phyloP scores from a whole-genome alignment of 2,888 invertebrate species.

The Ptycholaimellus sp. region DNA sequence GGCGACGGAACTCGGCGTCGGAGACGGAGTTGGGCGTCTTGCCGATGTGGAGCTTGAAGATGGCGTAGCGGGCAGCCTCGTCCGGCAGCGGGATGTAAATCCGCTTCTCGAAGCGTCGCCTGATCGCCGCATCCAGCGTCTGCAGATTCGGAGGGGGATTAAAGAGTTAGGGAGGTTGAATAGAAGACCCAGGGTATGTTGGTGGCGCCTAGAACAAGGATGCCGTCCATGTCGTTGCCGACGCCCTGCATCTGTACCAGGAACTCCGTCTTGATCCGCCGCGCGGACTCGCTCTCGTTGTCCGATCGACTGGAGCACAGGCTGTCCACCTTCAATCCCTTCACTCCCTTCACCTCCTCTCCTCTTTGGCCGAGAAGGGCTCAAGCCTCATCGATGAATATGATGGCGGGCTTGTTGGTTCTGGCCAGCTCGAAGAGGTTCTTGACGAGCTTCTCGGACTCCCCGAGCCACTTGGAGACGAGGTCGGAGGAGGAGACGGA shows the following conservation, averaged over 20 bases:
- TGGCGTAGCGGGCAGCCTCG: conserved; percentile 60
- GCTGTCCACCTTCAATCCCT: conserved; percentile 53
- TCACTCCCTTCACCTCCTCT: not conserved
- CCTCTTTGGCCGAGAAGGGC: not conserved
- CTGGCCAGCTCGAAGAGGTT: conserved; percentile 84
- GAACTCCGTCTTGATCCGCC: conserved; percentile 95
- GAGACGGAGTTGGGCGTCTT: conserved; percentile 50
- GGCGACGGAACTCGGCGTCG: conserved; percentile 66
- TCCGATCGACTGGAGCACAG: conserved; percentile 87
- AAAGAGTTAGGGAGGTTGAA: not conserved
- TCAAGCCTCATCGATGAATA: conserved; percentile 55
- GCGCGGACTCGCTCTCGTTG: conserved; percentile 89
- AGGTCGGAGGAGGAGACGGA: conserved; percentile 92
- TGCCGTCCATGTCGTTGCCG: conserved; percentile 70
- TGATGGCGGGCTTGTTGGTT: conserved; percentile 82
- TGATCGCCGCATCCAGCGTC: conserved; percentile 76
- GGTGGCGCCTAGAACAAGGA: conserved; percentile 81
- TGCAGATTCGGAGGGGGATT: too few species aligned
- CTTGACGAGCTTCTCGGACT: conserved; percentile 69
- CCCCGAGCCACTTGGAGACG: conserved; percentile 97
- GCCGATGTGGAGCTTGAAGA: conserved; percentile 91
- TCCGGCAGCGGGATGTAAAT: conserved; percentile 95
- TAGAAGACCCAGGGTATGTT: conserved; percentile 72
- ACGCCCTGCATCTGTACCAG: conserved; percentile 98
- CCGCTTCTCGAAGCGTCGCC: conserved; percentile 82